Base-by-base conservation (phyloP, 2,797 vertebrate species). In the Cottoperca gobio region DNA sequence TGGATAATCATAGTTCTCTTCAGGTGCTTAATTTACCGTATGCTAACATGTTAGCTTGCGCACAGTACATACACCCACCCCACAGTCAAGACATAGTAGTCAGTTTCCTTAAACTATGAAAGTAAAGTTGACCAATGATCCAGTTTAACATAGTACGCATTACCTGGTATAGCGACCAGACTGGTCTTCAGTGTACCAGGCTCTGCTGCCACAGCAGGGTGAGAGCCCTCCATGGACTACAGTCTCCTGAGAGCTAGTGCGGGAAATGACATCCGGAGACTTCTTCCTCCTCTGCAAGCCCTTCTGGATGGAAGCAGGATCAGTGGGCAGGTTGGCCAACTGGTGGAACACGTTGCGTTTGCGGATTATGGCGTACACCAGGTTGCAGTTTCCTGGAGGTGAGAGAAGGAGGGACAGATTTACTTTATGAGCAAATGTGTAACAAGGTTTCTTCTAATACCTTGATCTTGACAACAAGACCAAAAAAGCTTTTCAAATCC, bases 321-420 rank as follows among this genome's bases (percentile, higher is more conserved):
- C 98, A 0, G 96, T 96, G 39, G 97, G 96, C 72, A 99, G 87
- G 92, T 97, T 99, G 84, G 96, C 98, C 92, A 99, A 91, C 92
- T 99, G 97, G 86, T 99, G 98, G 91, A 99, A 99, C 28, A 97
- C 94, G 0, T 96, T 97, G 21, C 98, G 95, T 85, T 99, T 99
- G 64, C 97, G 97, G 88, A 99, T 99, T 85, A 99, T 97, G 83
- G 97, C 97, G 0, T 99, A 99, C n/a, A 99, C 97, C 88, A 99
- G 88, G 86, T 97, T 99, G 75, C 86, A 96, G 89, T 88, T 92
- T 72, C 95, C 95, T 95, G 78, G 11, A 39, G 23, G 60, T 10
- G 35, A 61, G 12, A 23, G 43, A 55, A 54, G 43, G 16, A 19
- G 4, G 6, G 58, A 19, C 23, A 12, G 50, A 46, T 50, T 59